Percentiles rank a stretch among this genome's conserved stretches.
Conservation (phyloP, 1,140 invertebrate genomes). For the Mya arenaria region DNA sequence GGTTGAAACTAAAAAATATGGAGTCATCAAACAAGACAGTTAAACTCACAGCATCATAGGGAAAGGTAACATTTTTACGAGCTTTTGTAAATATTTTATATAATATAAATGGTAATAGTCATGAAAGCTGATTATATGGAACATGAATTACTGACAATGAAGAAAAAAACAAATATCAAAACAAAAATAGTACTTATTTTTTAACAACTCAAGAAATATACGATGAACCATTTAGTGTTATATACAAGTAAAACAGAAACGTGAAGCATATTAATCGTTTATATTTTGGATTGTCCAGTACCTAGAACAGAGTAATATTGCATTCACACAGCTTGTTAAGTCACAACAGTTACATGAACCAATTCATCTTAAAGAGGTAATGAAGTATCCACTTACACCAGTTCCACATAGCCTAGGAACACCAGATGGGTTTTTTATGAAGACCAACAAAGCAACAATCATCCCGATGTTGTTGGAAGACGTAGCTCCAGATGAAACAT, state of each 20-base stretch:
- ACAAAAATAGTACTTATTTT: too few species aligned
- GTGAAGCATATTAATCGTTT: too few species aligned
- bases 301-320: conserved; percentile 59
- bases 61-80: too few species aligned
- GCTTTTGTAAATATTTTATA: too few species aligned
- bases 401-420: conserved; percentile 40
- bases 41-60: too few species aligned
- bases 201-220: too few species aligned
- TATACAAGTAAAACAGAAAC: too few species aligned
- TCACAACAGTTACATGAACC: neutral
- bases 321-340: conserved; percentile 50
- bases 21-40: conserved; percentile 46
- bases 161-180: too few species aligned
- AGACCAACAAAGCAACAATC: conserved; percentile 53
- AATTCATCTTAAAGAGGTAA: conserved; percentile 11
- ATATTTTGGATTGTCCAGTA: conserved; percentile 51
- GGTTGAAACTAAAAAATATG: conserved; percentile 57
- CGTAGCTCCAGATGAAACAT: conserved; percentile 6
- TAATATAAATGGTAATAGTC: too few species aligned
- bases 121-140: too few species aligned
- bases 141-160: too few species aligned
- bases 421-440: conserved; percentile 38
- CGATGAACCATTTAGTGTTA: too few species aligned
- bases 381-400: conserved; percentile 28
- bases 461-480: conserved; percentile 42